Evolutionary conservation across 1,140 invertebrate species (phyloP), one percentile per base, ranked within the genome.

Genomic region (Adelges cooleyi): DNA sequence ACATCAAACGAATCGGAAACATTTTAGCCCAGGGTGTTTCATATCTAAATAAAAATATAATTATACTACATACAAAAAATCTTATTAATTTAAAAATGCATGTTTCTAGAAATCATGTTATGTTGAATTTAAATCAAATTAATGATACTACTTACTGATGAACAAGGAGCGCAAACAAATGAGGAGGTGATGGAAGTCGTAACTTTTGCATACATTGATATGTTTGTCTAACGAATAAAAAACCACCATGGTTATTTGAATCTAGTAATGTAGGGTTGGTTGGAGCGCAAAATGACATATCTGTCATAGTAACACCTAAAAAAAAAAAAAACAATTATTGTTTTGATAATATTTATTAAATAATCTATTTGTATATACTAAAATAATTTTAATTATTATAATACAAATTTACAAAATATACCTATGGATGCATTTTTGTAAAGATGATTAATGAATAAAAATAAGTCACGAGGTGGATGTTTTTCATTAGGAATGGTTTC

Each of bases 11-110:
- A 10, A 92, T 75, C 15, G 88, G 88, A 72, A 93, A 89, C 25
- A 92, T 80, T 77, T 88, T 87, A 1, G 88, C 89, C 89, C 89
- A 91, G 1, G 88, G 88, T 20, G 85, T 85, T 77, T 92, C 90
- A 82, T 86, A 90, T n/a, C 82, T 78, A 50, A 4, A 71, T 67
- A 17, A 65, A 66, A 66, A 46, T 17, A n/a, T n/a, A n/a, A n/a
- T n/a, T n/a, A n/a, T n/a, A n/a, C n/a, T n/a, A n/a, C n/a, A n/a
- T 8, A n/a, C n/a, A n/a, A n/a, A n/a, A n/a, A n/a, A n/a, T n/a
- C n/a, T n/a, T n/a, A n/a, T n/a, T n/a, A n/a, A n/a, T 27, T 17
- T 18, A 42, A 6, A 38, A 38, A 8, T 38, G 13, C 1, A 38
- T 15, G 18, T 1, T 42, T 59, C 11, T 42, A 22, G 13, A 13